Conservation (phyloP, 2,888 invertebrate species). For the Tetrapedia diversipes region DNA sequence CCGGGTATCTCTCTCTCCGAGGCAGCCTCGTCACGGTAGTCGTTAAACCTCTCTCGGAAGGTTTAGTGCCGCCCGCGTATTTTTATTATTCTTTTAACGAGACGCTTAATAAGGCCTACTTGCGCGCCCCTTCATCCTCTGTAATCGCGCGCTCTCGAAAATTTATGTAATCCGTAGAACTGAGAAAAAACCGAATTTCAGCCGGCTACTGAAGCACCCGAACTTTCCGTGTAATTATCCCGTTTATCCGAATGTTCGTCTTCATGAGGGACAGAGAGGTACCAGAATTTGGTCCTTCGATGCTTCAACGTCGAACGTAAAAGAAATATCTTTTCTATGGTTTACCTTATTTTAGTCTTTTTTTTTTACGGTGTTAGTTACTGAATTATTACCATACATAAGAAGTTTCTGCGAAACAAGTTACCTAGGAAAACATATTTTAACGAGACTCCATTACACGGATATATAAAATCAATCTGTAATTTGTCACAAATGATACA, state of each 20-base stretch:
- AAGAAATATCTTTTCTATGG: too few relatives aligned
- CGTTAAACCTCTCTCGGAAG: constrained; percentile 40
- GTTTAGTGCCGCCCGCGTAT: constrained; percentile 33
- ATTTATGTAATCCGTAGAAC: constrained; percentile 4
- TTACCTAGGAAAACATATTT: too few relatives aligned
- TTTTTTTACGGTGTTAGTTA: too few relatives aligned
- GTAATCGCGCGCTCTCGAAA: constrained; percentile 19
- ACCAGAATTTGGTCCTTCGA: background rate
- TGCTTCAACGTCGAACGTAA: background rate
- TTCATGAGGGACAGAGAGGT: background rate
- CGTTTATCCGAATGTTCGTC: background rate
- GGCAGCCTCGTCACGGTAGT: constrained; percentile 37
- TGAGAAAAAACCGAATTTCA: background rate
- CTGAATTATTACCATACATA: too few relatives aligned
- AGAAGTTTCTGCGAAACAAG: too few relatives aligned
- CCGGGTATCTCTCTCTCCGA: constrained; percentile 48
- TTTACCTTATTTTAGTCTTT: too few relatives aligned
- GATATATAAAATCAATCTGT: too few relatives aligned
- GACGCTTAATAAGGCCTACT: constrained; percentile 45
- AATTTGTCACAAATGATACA: too few relatives aligned
- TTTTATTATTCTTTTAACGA: constrained; percentile 52
- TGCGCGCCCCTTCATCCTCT: constrained; percentile 1
- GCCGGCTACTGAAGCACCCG: too few relatives aligned
- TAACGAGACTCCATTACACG: too few relatives aligned
- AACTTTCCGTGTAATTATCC: background rate